Percentiles rank a stretch among this genome's conserved stretches.
These are phyloP conservation scores for Phenganax marumi DNA, from an alignment of 92 coral and sea anemone genomes.

Conservation along the genomic window DNA sequence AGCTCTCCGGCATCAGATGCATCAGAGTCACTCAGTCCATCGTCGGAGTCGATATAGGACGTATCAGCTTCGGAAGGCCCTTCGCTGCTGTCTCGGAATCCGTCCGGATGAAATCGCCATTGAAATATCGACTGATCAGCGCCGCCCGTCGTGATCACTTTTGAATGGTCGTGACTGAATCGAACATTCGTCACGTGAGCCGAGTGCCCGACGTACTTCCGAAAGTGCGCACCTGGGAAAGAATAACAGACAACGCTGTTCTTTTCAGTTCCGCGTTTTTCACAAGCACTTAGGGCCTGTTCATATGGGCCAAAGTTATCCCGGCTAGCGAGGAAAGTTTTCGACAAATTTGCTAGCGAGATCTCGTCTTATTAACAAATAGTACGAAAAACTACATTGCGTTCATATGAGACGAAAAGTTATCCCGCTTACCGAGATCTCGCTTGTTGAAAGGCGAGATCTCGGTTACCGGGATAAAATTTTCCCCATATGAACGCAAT, in stretches of 20 bases:
- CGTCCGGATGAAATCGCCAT: conserved; percentile 98
- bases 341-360: no score
- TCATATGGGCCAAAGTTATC: no score
- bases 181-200: conserved; percentile 99
- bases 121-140: conserved; percentile 97
- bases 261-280: not conserved
- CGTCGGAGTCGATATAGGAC: conserved; percentile 86
- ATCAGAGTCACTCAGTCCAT: conserved; percentile 95
- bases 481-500: no score
- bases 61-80: conserved; percentile 77
- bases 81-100: conserved; percentile 69
- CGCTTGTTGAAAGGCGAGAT: no score
- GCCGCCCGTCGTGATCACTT: conserved; percentile 93
- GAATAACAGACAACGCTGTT: not conserved
- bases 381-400: no score
- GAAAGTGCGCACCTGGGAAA: conserved; percentile 80
- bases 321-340: no score
- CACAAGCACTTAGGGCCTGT: not conserved
- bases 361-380: no score
- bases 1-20: conserved; percentile 88
- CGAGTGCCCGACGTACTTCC: conserved; percentile 97
- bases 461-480: no score
- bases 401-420: no score
- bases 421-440: no score
- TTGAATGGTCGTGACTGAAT: conserved; percentile 79